Evolutionary conservation across 2,797 vertebrate species (phyloP).

Genomic region (Nasua narica): DNA sequence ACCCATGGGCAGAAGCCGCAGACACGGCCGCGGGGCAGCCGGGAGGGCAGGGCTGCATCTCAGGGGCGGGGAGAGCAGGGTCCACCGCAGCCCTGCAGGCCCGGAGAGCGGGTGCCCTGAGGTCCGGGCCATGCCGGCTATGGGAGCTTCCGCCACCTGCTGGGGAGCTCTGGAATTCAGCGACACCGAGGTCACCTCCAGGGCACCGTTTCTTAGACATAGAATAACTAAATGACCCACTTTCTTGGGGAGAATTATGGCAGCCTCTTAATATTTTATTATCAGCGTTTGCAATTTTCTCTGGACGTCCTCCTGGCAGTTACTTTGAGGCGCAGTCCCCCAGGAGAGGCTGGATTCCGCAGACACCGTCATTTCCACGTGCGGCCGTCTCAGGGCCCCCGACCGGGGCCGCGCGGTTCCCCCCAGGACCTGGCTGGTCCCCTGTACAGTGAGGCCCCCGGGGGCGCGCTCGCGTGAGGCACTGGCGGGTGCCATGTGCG

Average conservation of each 20-base stretch:
- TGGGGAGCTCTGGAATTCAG: background rate
- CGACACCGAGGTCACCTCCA: background rate
- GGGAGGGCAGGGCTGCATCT: background rate
- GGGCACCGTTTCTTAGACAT: background rate
- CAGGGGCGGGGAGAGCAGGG: too few species aligned
- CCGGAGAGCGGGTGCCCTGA: background rate
- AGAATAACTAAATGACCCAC: too few species aligned
- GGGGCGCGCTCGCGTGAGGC: background rate
- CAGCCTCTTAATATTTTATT: background rate
- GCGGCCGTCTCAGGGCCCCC: too few species aligned
- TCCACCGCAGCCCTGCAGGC: background rate
- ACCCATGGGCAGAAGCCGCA: background rate
- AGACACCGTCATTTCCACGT: fast-evolving
- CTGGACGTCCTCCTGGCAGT: background rate
- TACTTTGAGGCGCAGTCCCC: background rate
- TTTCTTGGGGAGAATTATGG: background rate
- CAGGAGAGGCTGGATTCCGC: background rate
- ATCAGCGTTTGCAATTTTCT: background rate
- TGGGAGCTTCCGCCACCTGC: fast-evolving
- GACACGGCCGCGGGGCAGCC: fast-evolving
- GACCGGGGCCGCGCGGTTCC: background rate
- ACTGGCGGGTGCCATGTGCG: fast-evolving
- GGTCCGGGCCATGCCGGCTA: background rate
- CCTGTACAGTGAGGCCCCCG: background rate
- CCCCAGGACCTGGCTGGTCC: too few species aligned